These are phyloP conservation scores for Metacarcinus magister DNA, from an alignment of 2,888 invertebrate species.

Conservation along the genomic window DNA sequence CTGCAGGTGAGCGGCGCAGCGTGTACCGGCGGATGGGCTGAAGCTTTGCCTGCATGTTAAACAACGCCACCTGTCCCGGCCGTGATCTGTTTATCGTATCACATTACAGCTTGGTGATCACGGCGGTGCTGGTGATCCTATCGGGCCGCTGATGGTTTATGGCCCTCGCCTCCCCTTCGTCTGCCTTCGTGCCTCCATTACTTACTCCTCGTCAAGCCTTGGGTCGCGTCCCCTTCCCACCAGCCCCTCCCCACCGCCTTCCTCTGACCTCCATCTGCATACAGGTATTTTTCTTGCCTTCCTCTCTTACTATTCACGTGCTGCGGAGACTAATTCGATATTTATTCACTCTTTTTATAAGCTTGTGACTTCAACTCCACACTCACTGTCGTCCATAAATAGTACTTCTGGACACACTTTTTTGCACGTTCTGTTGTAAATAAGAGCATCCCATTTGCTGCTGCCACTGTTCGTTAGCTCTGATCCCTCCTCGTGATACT, in stretches of 20 bases:
- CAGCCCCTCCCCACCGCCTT: not conserved
- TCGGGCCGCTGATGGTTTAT: conserved; percentile 57
- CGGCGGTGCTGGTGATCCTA: conserved; percentile 58
- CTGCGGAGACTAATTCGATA: not conserved
- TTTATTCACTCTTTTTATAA: not conserved
- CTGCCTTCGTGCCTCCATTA: conserved; percentile 30
- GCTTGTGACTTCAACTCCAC: not conserved
- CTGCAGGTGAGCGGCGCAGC: not conserved
- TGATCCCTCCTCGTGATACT: not conserved
- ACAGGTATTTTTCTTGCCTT: not conserved
- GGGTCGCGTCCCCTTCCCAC: not conserved
- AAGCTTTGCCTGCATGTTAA: conserved; percentile 71
- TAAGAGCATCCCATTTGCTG: conserved; percentile 36
- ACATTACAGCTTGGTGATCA: conserved; percentile 64
- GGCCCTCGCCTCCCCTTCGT: not conserved
- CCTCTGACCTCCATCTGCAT: not conserved
- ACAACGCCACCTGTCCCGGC: conserved; percentile 64
- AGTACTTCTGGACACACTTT: not conserved
- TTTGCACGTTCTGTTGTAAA: not conserved
- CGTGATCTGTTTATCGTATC: conserved; percentile 73
- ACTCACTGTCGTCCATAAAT: not conserved
- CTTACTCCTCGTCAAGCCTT: conserved; percentile 22
- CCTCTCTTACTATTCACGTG: not conserved
- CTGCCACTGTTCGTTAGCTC: conserved; percentile 43
- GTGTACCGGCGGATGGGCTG: conserved; percentile 39